These are phyloP conservation scores for Mythimna impura DNA, from an alignment of 2,888 invertebrate species.

Conservation along the genomic window DNA sequence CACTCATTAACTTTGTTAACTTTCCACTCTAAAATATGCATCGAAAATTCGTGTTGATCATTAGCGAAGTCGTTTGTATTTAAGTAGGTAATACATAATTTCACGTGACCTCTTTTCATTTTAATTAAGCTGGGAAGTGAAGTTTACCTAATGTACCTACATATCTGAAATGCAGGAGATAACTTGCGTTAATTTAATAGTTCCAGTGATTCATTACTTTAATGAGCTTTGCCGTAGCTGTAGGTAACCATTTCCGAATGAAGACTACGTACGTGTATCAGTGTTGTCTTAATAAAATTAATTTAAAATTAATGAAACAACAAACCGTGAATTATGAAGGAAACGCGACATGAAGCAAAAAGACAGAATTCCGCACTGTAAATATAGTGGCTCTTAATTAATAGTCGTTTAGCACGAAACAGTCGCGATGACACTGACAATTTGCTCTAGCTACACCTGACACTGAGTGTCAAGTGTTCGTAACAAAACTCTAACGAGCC, in stretches of 20 bases:
- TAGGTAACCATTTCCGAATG: neutral
- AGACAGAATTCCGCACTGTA: conserved; percentile 25
- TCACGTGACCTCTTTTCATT: conserved; percentile 69
- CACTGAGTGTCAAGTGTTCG: conserved; percentile 56
- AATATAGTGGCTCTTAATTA: conserved; percentile 48
- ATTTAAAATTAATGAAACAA: conserved; percentile 38
- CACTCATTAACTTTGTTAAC: conserved; percentile 44
- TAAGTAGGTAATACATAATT: conserved; percentile 42
- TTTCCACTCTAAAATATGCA: conserved; percentile 35
- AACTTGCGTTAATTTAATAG: conserved; percentile 41
- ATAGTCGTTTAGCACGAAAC: conserved; percentile 42
- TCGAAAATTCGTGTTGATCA: conserved; percentile 51
- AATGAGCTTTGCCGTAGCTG: conserved; percentile 3
- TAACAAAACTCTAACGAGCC: conserved; percentile 63
- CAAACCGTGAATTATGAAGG: conserved; percentile 27
- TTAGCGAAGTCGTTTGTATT: conserved; percentile 56
- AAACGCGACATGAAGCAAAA: conserved; percentile 32
- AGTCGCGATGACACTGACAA: conserved; percentile 40
- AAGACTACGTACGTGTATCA: conserved; percentile 7
- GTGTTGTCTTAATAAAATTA: conserved; percentile 15
- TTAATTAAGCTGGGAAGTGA: conserved; percentile 69
- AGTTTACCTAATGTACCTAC: conserved; percentile 55
- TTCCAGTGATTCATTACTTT: conserved; percentile 26
- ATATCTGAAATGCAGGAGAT: conserved; percentile 35
- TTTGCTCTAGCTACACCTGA: conserved; percentile 55